These are phyloP conservation scores for Zaprionus gabonicus DNA, from an alignment of 1,140 invertebrate species.

Conservation along the genomic window DNA sequence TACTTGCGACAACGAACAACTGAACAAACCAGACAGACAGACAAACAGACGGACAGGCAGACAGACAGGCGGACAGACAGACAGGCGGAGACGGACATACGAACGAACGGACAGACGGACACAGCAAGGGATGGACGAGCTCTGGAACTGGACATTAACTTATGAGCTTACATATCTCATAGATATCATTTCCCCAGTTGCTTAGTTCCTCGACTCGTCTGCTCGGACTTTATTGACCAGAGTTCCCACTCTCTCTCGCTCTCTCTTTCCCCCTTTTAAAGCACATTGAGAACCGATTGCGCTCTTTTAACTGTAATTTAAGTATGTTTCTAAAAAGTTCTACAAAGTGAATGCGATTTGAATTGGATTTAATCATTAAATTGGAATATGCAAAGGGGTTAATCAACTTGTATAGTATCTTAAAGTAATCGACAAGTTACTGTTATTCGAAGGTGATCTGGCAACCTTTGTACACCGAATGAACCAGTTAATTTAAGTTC, in stretches of 20 bases:
- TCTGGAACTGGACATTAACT: slow-evolving; percentile 39
- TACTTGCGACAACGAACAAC: slow-evolving; percentile 35
- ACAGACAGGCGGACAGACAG: neutral
- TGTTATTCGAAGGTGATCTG: no score
- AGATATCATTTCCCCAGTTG: slow-evolving; percentile 26
- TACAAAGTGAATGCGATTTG: no score
- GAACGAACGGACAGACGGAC: neutral
- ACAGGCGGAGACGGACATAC: neutral
- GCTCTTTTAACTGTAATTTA: neutral
- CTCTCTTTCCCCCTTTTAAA: neutral
- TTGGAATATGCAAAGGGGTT: no score
- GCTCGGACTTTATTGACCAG: slow-evolving; percentile 3
- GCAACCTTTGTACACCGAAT: no score
- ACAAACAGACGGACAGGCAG: neutral
- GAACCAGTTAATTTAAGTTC: no score
- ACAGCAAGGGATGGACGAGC: neutral
- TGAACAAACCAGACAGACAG: neutral
- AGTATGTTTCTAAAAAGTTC: neutral
- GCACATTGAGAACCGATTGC: neutral
- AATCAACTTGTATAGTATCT: no score
- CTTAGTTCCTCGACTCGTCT: neutral
- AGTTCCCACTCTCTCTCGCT: neutral
- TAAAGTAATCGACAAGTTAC: no score
- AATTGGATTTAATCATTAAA: no score
- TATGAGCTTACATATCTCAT: slow-evolving; percentile 40